phyloP scores from a whole-genome alignment of 1,140 invertebrate genomes.

The Ceratosolen solmsi region DNA sequence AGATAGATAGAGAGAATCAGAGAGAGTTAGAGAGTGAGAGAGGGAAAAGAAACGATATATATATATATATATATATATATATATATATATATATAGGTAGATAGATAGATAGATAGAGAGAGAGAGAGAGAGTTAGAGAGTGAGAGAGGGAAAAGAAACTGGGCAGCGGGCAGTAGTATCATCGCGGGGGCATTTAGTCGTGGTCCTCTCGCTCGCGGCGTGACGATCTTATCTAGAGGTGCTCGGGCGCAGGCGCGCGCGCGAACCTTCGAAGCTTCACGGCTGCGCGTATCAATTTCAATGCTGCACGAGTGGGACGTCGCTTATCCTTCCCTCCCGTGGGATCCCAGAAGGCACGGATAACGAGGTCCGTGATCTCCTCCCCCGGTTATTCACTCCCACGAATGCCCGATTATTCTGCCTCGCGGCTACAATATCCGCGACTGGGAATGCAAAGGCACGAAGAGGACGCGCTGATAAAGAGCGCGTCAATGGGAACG shows the following conservation, averaged over 20 bases:
- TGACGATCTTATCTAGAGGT: conserved; percentile 55
- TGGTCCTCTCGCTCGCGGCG: conserved; percentile 51
- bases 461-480: background rate
- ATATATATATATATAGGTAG: too few relatives aligned
- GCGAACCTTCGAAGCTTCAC: background rate
- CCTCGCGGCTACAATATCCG: background rate
- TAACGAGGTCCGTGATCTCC: background rate
- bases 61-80: too few relatives aligned
- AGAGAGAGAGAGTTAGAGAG: background rate
- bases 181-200: conserved; percentile 51
- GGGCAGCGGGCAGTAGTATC: background rate
- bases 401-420: background rate
- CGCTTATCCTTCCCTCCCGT: background rate
- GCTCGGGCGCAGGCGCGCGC: conserved; percentile 11
- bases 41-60: too few relatives aligned
- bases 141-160: conserved; percentile 47
- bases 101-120: background rate
- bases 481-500: background rate
- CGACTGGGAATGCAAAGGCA: background rate
- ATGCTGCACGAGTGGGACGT: conserved; percentile 16
- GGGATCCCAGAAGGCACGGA: background rate
- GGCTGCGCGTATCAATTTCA: conserved; percentile 56
- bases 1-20: background rate
- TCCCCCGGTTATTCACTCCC: background rate
- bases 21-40: conserved; percentile 53